Evolutionary conservation across 2,113 vertebrate species (phyloP).

Genomic region (Zootoca vivipara): DNA sequence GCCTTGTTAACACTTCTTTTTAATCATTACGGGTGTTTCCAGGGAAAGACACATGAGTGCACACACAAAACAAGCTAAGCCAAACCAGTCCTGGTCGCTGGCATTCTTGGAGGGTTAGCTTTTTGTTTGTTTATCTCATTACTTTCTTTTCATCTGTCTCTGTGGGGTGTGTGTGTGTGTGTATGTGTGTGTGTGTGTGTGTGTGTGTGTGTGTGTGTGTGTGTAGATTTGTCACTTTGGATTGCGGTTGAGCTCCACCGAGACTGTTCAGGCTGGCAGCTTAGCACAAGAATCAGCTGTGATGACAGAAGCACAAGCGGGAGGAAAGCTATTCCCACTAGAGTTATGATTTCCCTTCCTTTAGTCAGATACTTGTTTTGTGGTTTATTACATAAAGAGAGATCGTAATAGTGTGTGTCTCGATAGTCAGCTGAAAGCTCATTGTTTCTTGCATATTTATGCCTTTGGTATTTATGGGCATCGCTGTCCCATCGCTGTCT

Average conservation of each 20-base stretch:
- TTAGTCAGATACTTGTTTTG: slow-evolving; percentile 35
- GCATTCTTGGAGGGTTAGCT: neutral
- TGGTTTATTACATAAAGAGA: slow-evolving; percentile 44
- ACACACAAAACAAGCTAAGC: neutral
- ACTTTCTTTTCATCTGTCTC: slow-evolving; percentile 36
- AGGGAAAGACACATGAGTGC: slow-evolving; percentile 23
- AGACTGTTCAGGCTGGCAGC: slow-evolving; percentile 32
- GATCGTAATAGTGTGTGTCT: neutral
- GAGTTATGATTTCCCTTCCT: slow-evolving; percentile 48
- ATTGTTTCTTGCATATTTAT: neutral
- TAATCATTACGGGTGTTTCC: slow-evolving; percentile 47
- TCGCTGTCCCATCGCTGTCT: neutral
- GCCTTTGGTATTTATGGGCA: no score
- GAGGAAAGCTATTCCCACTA: slow-evolving; percentile 36
- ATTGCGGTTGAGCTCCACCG: slow-evolving; percentile 35
- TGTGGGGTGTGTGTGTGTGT: neutral
- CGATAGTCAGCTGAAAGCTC: neutral
- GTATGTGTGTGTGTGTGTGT: slow-evolving; percentile 14
- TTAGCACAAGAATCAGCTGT: slow-evolving; percentile 38
- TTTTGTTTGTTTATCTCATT: slow-evolving; percentile 29
- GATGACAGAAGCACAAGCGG: slow-evolving; percentile 40
- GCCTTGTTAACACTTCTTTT: slow-evolving; percentile 51
- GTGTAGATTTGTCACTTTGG: slow-evolving; percentile 47
- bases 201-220: neutral
- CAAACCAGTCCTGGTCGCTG: slow-evolving; percentile 1